Percentiles rank a stretch among this genome's conserved stretches.
These are phyloP conservation scores for Alosa sapidissima DNA, from an alignment of 2,797 vertebrate genomes.

Conservation along the genomic window DNA sequence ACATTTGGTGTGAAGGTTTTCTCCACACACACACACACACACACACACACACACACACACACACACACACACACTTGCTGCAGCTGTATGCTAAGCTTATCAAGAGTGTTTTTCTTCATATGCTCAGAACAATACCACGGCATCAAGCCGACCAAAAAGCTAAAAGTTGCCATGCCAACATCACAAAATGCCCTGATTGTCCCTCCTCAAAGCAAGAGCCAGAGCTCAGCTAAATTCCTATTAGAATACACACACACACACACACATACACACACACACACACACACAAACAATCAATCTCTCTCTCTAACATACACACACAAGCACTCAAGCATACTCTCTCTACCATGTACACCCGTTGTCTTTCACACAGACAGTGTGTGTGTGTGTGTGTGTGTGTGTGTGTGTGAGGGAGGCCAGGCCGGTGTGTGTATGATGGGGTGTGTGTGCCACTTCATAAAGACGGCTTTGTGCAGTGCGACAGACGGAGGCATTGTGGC, in stretches of 20 bases:
- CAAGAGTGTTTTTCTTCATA: constrained; percentile 37
- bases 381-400: constrained; percentile 24
- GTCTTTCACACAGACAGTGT: neutral
- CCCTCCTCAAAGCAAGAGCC: constrained; percentile 27
- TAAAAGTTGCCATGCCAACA: constrained; percentile 67
- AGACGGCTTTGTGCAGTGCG: constrained; percentile 41
- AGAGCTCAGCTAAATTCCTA: constrained; percentile 47
- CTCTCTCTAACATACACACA: neutral
- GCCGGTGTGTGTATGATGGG: constrained; percentile 3
- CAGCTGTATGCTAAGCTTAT: constrained; percentile 54
- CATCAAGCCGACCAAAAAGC: constrained; percentile 50
- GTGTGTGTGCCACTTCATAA: constrained; percentile 41
- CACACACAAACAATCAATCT: neutral
- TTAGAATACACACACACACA: neutral
- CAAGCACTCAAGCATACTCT: neutral
- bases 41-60: constrained; percentile 18
- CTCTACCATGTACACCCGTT: no score
- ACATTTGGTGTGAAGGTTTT: neutral
- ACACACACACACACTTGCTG: constrained; percentile 42
- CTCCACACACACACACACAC: constrained; percentile 18
- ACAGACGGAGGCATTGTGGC: constrained; percentile 54
- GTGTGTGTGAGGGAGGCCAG: constrained; percentile 20
- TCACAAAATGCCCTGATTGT: constrained; percentile 49
- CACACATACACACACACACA: neutral
- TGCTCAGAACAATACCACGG: constrained; percentile 58